Evolutionary conservation across 2,888 invertebrate species (phyloP).

Genomic region (Branchellion lobata): DNA sequence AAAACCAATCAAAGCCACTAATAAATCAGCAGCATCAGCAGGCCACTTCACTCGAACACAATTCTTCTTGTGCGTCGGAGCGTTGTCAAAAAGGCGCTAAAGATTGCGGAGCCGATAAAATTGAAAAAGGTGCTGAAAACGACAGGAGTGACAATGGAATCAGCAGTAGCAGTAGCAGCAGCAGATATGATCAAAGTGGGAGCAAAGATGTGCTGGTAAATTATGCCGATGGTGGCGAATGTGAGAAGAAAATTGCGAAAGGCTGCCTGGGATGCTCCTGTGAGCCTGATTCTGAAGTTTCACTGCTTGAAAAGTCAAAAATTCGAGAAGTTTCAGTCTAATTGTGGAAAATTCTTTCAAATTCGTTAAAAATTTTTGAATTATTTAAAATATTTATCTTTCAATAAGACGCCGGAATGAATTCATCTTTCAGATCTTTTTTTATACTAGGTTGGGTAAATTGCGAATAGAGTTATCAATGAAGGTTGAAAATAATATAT

Average conservation of each 20-base stretch:
- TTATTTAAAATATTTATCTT: too few species aligned
- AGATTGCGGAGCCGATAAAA: neutral
- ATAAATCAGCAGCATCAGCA: neutral
- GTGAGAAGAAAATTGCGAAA: neutral
- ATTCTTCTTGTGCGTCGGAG: neutral
- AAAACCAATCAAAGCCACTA: neutral
- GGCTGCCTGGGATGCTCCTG: neutral
- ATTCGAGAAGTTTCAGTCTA: constrained; percentile 18
- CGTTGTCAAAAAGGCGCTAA: neutral
- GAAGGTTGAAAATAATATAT: too few species aligned
- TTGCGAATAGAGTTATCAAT: too few species aligned
- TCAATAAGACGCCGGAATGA: too few species aligned
- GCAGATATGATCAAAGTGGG: neutral
- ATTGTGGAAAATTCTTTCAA: too few species aligned
- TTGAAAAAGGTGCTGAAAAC: neutral
- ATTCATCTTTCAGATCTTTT: too few species aligned
- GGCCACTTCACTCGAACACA: neutral
- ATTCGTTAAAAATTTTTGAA: too few species aligned
- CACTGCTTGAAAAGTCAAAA: neutral
- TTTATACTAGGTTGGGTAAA: too few species aligned
- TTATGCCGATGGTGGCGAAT: neutral
- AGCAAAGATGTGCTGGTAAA: neutral
- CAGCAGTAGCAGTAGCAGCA: neutral
- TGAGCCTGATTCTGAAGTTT: neutral
- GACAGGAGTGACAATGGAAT: neutral